A percentile compares a stretch with the other conserved stretches of the same genome.
Conservation (phyloP, 2,113 vertebrate genomes). For the Rostratula benghalensis region DNA sequence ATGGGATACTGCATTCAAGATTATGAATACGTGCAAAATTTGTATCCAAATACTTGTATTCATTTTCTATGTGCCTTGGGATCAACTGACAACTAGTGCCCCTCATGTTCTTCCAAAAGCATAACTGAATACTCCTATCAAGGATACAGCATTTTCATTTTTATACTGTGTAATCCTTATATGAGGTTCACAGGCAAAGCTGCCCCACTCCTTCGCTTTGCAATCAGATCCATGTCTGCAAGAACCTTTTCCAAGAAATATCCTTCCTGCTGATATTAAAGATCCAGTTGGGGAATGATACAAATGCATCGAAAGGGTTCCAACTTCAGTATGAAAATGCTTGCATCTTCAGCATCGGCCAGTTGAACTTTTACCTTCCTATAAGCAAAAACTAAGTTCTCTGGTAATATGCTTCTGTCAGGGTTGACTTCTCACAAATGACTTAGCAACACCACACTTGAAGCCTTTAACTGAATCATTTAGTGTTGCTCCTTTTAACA, state of each 20-base stretch:
- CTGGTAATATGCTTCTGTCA: not conserved
- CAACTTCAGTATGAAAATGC: not conserved
- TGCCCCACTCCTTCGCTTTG: not conserved
- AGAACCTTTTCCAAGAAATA: not conserved
- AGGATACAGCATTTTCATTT: not conserved
- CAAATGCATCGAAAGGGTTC: not conserved
- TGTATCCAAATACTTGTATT: not conserved
- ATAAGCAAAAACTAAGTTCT: not conserved
- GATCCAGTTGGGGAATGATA: not conserved
- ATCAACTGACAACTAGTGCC: not conserved
- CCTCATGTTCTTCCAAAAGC: not conserved
- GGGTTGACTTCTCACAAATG: not conserved
- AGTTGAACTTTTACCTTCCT: not conserved
- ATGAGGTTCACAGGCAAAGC: not conserved
- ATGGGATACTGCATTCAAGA: not conserved
- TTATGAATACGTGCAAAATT: not conserved
- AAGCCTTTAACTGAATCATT: not conserved
- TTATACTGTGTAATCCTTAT: not conserved
- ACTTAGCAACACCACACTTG: not conserved
- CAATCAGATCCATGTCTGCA: not conserved
- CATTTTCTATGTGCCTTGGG: not conserved
- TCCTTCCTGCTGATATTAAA: not conserved
- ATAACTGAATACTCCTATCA: not conserved
- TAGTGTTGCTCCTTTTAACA: not conserved
- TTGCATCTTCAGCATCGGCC: not conserved